Base-by-base conservation (phyloP, 2,888 invertebrate genomes). In the Luffia ferchaultella region DNA sequence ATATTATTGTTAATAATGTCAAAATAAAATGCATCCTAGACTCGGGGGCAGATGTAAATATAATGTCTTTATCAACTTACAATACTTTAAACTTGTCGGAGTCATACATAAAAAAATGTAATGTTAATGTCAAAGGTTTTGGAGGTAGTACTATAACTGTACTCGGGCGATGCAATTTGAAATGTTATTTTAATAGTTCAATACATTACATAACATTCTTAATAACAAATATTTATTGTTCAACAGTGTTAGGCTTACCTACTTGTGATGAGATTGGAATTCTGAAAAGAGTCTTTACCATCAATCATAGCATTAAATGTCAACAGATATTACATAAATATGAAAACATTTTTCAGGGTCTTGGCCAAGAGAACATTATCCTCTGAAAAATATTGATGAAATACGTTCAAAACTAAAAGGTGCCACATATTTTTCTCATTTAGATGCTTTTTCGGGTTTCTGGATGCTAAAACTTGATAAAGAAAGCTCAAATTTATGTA, bases 371-470 rank as follows among this genome's bases (percentile, higher is more conserved):
- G 18, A 40, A n/a, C 45, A 42, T 16, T 47, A 40, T 16, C 30
- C 2, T 30, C 40, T 40, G 17, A 5, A 19, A 42, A 49, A 43
- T 16, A 49, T 49, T n/a, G 49, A 49, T 16, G 18, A 44, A 16
- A 18, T 17, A 19, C 16, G 18, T 15, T 42, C 42, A 5, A 17
- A 42, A 20, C 12, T 41, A 18, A 44, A 44, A 20, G 43, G 45
- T 20, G 43, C 43, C 12, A 9, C 16, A 16, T 48, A 41, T 17
- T 48, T 48, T 41, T 40, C 41, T 17, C 40, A 30, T 17, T 17
- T 48, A 3, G 48, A 30, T 48, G 48, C 48, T 2, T 40, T 5
- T 41, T 40, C 41, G 12, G 48, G 48, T n/a, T 48, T 48, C 41
- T 48, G 48, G 48, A 41, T 41, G 41, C 5, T 48, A 42, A 3